Percentiles rank a stretch among this genome's conserved stretches.
These are phyloP conservation scores for Chionis minor DNA, from an alignment of 2,113 vertebrate genomes.

Conservation along the genomic window DNA sequence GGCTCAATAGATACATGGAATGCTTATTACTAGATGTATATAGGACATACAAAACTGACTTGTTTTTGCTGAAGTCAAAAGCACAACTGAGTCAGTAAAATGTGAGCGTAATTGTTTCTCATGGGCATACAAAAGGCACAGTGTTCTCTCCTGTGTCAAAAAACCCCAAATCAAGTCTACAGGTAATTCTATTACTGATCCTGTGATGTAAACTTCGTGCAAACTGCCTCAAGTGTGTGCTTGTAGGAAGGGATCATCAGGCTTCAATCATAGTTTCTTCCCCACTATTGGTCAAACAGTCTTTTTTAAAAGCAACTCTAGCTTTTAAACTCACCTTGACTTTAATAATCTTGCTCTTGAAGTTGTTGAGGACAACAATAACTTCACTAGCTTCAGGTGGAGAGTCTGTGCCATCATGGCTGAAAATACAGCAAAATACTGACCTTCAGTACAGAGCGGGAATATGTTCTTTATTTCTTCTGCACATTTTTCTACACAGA, in stretches of 20 bases:
- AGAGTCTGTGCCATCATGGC: conserved; percentile 97
- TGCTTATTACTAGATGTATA: neutral
- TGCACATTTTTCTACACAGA: neutral
- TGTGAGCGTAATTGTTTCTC: neutral
- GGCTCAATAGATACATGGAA: neutral
- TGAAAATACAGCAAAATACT: conserved; percentile 55
- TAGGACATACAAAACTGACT: neutral
- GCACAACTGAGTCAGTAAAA: neutral
- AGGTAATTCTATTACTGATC: neutral
- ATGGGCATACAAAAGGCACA: neutral
- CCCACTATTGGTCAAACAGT: neutral
- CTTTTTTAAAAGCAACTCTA: neutral
- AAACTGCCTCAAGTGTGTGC: neutral
- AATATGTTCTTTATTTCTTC: neutral
- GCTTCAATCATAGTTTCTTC: neutral
- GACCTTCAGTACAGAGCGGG: neutral
- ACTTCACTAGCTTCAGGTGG: conserved; percentile 87
- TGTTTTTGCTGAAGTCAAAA: neutral
- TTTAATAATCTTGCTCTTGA: conserved; percentile 98
- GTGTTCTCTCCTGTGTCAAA: neutral
- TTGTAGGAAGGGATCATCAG: neutral
- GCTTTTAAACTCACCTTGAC: conserved; percentile 84
- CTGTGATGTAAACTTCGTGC: neutral
- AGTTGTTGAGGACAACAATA: conserved; percentile 90
- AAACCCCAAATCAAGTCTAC: neutral